Percentiles rank a stretch among this genome's conserved stretches.
phyloP scores from a whole-genome alignment of 2,113 vertebrate species.

The human (Homo sapiens) region DNA sequence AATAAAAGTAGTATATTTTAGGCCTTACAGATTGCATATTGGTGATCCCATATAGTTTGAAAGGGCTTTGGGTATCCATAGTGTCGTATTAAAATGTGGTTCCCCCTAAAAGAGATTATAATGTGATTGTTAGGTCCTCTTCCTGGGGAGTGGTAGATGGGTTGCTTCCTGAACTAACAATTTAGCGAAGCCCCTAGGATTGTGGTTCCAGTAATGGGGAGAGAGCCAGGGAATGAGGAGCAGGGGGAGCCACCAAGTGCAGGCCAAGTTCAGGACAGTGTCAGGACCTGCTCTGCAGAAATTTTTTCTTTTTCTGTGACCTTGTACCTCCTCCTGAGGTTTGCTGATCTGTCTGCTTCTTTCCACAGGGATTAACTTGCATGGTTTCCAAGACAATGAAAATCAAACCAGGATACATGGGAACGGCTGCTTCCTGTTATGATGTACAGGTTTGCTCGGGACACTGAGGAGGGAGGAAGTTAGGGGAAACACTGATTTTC shows the following conservation, averaged over 20 bases:
- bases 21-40: not conserved
- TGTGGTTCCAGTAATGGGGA: not conserved
- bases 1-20: too few relatives aligned
- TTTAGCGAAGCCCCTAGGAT: not conserved
- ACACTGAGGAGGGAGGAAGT: not conserved
- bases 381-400: conserved; percentile 86
- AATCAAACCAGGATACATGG: conserved; percentile 88
- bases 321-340: not conserved
- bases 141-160: not conserved
- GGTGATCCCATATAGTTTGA: not conserved
- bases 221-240: not conserved
- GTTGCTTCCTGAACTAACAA: not conserved
- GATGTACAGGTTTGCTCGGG: conserved; percentile 86
- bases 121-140: not conserved
- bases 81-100: not conserved
- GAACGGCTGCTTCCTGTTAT: conserved; percentile 83
- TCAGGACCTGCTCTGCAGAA: not conserved
- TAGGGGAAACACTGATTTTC: not conserved
- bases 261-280: not conserved
- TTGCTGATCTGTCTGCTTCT: not conserved
- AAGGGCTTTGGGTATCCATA: not conserved
- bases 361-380: conserved; percentile 85
- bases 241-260: not conserved
- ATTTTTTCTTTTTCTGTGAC: not conserved
- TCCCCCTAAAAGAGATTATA: not conserved